Evolutionary conservation across 2,113 vertebrate species (phyloP), one percentile per base, ranked within the genome.

Genomic region (Pavo muticus): DNA sequence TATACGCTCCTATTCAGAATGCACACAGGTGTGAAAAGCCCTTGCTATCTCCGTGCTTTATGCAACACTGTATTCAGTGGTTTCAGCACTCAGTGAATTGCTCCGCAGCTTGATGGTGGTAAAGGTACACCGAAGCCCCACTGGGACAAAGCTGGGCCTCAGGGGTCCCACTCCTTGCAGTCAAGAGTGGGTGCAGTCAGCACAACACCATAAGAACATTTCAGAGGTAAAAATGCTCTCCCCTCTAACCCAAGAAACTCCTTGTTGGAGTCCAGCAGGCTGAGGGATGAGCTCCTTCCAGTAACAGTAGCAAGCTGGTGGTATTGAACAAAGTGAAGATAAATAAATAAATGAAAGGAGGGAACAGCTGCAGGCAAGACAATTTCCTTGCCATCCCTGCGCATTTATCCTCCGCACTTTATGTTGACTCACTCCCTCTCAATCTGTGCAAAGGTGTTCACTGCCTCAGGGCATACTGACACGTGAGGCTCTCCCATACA

Each of bases 331-430:
- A 24, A 2, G 15, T 10, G 56, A 93, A 91, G 57, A 91, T 65
- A 96, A 90, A 93, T 59, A 88, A 94, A 96, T 88, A 94, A 84
- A 83, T 19, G 65, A 90, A 93, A 79, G 74, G 45, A 91, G 44
- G 64, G 81, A 96, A 89, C 42, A 88, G 90, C 87, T 90, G 61
- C 61, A 93, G 91, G 88, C 81, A 85, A 94, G 52, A 90, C 59
- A 32, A 94, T 92, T 71, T 94, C 84, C 90, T 82, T 89, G 88
- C 84, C 89, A 84, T 79, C 84, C 90, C 89, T 30, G 48, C 84
- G 83, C 88, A 88, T 90, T 94, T 94, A 93, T 93, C 72, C 85
- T 88, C 78, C 82, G 59, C 61, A 75, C 91, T 92, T 79, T 78
- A 86, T 44, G 74, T 74, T 69, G 92, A 84, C 89, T 94, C 65